Evolutionary conservation across 2,797 vertebrate species (phyloP).

Genomic region (Parauchenoglanis ngamensis): DNA sequence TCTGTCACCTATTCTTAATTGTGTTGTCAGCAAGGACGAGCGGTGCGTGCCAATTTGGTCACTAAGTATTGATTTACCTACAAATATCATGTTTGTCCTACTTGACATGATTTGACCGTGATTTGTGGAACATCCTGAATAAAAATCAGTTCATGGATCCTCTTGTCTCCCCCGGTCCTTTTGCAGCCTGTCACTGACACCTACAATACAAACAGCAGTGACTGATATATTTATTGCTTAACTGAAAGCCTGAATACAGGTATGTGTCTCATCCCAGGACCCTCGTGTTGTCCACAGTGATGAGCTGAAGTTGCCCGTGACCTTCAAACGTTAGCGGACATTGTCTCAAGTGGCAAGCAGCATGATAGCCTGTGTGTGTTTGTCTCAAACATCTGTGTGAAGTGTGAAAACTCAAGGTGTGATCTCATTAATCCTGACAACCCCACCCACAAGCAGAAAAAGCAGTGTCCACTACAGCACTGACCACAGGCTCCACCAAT

Average conservation of each 20-base stretch:
- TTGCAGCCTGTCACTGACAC: conserved; percentile 9
- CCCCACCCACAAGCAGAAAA: conserved; percentile 7
- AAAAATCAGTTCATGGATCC: neutral
- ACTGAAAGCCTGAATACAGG: conserved; percentile 17
- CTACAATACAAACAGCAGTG: conserved; percentile 8
- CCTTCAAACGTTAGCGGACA: conserved; percentile 30
- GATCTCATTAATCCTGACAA: conserved; percentile 39
- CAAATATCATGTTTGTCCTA: neutral
- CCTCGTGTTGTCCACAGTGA: conserved; percentile 19
- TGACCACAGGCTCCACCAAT: conserved; percentile 30
- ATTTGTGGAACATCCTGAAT: neutral
- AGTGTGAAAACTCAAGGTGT: conserved; percentile 43
- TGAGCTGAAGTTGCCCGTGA: conserved; percentile 29
- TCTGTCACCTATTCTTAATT: conserved; percentile 11
- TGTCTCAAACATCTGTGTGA: conserved; percentile 44
- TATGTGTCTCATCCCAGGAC: neutral
- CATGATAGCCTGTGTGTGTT: neutral
- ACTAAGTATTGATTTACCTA: conserved; percentile 8
- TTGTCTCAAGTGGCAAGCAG: conserved; percentile 14
- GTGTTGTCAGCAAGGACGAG: neutral
- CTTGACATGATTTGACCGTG: no score
- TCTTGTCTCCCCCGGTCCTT: neutral
- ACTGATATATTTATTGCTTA: conserved; percentile 32
- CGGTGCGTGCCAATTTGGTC: neutral
- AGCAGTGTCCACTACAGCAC: conserved; percentile 4